Evolutionary conservation across 2,888 invertebrate species (phyloP).

Genomic region (Pseudolycoriella hygida): DNA sequence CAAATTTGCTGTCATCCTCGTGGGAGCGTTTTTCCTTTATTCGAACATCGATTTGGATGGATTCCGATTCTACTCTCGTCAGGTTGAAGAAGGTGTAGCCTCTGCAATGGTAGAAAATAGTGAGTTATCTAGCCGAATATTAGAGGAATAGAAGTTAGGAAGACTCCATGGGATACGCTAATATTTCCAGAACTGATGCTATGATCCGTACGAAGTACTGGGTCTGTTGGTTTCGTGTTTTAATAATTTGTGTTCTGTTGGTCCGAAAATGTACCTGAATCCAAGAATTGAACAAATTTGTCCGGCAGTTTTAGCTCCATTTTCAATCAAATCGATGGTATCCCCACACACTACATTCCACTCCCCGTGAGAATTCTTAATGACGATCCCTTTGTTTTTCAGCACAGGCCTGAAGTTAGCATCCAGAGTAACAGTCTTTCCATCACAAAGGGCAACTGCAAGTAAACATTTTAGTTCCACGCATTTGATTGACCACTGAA

Average conservation of each 20-base stretch:
- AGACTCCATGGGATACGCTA: no score
- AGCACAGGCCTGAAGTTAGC: constrained; percentile 40
- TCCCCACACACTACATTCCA: constrained; percentile 51
- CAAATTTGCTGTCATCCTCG: background rate
- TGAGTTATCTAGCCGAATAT: no score
- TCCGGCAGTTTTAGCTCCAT: constrained; percentile 27
- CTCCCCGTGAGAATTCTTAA: constrained; percentile 36
- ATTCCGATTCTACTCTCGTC: constrained; percentile 11
- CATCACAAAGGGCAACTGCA: constrained; percentile 51
- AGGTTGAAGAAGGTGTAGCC: constrained; percentile 21
- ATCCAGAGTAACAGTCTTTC: constrained; percentile 38
- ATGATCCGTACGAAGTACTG: no score
- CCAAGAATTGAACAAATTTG: constrained; percentile 50
- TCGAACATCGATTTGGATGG: no score
- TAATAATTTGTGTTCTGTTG: no score
- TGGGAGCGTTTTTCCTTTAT: no score
- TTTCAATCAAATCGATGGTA: constrained; percentile 17
- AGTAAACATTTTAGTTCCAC: constrained; percentile 11
- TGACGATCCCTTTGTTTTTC: constrained; percentile 41
- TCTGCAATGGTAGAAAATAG: constrained; percentile 10
- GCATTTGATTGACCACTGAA: background rate
- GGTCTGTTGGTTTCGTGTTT: no score
- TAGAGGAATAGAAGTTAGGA: no score
- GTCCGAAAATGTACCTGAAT: no score
- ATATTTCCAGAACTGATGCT: no score